Base-by-base conservation (phyloP, 2,113 vertebrate genomes). In the Isurus oxyrinchus region DNA sequence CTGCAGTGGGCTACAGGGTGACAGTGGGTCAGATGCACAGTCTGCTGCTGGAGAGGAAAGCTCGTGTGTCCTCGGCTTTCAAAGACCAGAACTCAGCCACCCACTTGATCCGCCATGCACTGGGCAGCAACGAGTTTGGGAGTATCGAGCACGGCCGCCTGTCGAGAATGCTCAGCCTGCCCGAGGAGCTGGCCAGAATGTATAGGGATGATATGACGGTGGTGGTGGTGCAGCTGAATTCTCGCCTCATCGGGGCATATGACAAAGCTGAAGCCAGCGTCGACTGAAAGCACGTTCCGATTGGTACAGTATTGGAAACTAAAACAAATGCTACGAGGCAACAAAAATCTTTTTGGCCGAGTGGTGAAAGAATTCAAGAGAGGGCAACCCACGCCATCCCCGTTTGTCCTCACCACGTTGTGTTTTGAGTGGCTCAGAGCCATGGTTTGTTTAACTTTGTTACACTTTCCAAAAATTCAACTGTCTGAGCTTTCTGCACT, bases 141-240 rank as follows among this genome's bases (percentile, higher is more conserved):
- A 96, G 84, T 0, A 97, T 98, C 96, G 97, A 97, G 0, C 96
- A 96, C 0, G 97, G 96, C 13, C 97, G 97, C 2, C 96, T 98
- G 31, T 96, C 96, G 59, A 97, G 97, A 96, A 97, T 98, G 97
- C 96, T 98, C 59, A 97, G 97, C 96, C 96, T 98, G 31, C 97
- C 98, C 0, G 21, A 96, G 5, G 97, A 98, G 3, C 96, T 97
- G 96, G 97, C 97, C 49, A 96, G 98, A 11, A 97, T 97, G 96
- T 98, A 98, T 96, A 96, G 97, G 0, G 97, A 98, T 96, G 97
- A 98, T 96, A 97, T 98, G 96, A 98, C 97, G 55, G 96, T 98
- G 96, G 97, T 97, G 0, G 97, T 98, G 40, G 96, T 98, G 19
- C 97, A 97, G 94, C 96, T 98, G 6, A 98, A 98, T 2, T 96